Evolutionary conservation across 2,797 vertebrate genomes (phyloP), one percentile per base, ranked within the genome.

Genomic region (Tenualosa thibaudeaui): DNA sequence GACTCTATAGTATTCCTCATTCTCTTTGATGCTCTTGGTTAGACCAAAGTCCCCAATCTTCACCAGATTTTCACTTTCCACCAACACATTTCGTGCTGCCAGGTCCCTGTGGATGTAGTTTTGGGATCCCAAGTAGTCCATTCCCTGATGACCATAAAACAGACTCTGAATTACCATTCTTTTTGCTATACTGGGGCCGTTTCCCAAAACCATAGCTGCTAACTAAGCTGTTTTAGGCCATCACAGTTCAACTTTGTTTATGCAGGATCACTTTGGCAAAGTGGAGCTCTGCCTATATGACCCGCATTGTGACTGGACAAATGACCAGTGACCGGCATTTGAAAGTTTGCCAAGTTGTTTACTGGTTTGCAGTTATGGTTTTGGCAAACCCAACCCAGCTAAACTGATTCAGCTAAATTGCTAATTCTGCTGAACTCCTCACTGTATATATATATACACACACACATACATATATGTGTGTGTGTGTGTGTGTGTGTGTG

Each of bases 31-130:
- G 3, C 95, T 93, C 91, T 97, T 97, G 60, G 97, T 97, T 84
- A 97, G 92, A 0, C 97, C 97, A 0, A 97, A 97, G 90, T 97
- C 97, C 60, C 96, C 97, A 0, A 97, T 97, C 92, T 97, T 97
- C 85, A 97, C 96, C 31, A 95, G 92, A 86, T 94, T 94, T 86
- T 96, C 96, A 0, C 94, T 97, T 87, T 97, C 96, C 5, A 97
- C 96, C 0, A 97, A 95, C 84, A 97, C 96, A 0, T 97, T 97
- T 9, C 97, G 94, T 0, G 96, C 96, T 78, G 97, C 97, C 43
- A 97, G 88, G 90, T 97, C 97, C 3, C 96, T 94, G 91, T 97
- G 97, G 87, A 97, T 96, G 0, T 96, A 97, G 75, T 96, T 96
- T 15, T 94, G 17, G 81, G 94, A 96, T 37, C 96, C 96, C 89